Percentiles rank a stretch among this genome's conserved stretches.
phyloP scores from a whole-genome alignment of 2,888 invertebrate genomes.

The Lacanobia wlatinum region DNA sequence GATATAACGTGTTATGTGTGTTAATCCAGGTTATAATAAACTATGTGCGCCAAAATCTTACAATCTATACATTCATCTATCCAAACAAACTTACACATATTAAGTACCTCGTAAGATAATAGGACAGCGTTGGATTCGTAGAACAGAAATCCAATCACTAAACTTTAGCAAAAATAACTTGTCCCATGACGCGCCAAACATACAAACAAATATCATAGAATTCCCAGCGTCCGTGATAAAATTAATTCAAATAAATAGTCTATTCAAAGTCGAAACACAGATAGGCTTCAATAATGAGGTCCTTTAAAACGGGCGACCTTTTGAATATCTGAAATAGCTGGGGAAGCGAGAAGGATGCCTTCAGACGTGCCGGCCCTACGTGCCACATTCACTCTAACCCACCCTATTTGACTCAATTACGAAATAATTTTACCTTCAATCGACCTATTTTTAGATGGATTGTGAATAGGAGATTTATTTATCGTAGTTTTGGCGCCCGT shows the following conservation, averaged over 20 bases:
- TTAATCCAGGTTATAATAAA: no score
- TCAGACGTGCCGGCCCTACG: slow-evolving; percentile 70
- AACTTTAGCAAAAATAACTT: not conserved
- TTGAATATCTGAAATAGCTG: slow-evolving; percentile 82
- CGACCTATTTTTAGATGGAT: slow-evolving; percentile 62
- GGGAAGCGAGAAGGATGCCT: slow-evolving; percentile 68
- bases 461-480: slow-evolving; percentile 52
- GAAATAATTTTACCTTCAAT: slow-evolving; percentile 72
- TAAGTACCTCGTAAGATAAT: no score
- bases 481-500: not conserved
- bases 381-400: slow-evolving; percentile 72
- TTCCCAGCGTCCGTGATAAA: slow-evolving; percentile 28
- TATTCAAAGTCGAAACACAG: slow-evolving; percentile 70
- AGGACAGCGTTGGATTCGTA: not conserved
- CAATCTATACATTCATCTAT: no score
- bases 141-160: not conserved
- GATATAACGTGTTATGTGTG: no score
- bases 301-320: slow-evolving; percentile 77
- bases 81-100: no score
- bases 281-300: slow-evolving; percentile 69
- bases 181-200: not conserved
- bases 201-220: slow-evolving; percentile 11
- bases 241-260: slow-evolving; percentile 65
- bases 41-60: no score
- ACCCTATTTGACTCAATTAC: slow-evolving; percentile 73